Conservation (phyloP, 2,113 vertebrate species). For the Aegotheles bennettii region DNA sequence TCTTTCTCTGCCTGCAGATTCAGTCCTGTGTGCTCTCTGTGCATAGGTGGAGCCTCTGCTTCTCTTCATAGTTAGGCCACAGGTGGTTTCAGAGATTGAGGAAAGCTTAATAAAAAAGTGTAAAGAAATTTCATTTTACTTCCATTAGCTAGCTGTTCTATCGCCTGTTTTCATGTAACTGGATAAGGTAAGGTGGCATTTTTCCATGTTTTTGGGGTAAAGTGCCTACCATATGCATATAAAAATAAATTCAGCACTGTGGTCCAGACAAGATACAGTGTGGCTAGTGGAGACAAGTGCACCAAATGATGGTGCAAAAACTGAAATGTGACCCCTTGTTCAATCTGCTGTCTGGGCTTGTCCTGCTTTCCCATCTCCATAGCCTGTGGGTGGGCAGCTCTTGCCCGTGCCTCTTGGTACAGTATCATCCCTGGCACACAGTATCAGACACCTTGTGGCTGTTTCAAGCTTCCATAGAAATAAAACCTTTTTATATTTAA, state of each 20-base stretch:
- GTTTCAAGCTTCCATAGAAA: neutral
- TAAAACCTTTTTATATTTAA: neutral
- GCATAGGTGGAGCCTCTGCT: neutral
- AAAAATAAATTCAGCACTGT: neutral
- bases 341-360: fast-evolving
- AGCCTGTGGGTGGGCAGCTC: neutral
- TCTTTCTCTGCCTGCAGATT: neutral
- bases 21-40: neutral
- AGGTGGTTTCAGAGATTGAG: neutral
- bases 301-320: neutral
- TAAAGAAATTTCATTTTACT: neutral
- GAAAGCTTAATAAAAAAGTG: neutral
- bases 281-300: neutral
- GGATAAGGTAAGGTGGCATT: neutral
- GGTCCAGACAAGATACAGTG: neutral
- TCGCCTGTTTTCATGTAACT: neutral
- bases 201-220: neutral
- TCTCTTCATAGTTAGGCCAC: neutral
- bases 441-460: neutral
- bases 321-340: neutral
- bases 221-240: neutral
- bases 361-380: neutral
- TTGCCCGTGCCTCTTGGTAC: neutral
- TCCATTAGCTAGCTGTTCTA: neutral
- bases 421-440: neutral